Percentiles rank a stretch among this genome's conserved stretches.
Conservation (phyloP, 64 coral and sea anemone genomes). For the Pocillopora damicornis region DNA sequence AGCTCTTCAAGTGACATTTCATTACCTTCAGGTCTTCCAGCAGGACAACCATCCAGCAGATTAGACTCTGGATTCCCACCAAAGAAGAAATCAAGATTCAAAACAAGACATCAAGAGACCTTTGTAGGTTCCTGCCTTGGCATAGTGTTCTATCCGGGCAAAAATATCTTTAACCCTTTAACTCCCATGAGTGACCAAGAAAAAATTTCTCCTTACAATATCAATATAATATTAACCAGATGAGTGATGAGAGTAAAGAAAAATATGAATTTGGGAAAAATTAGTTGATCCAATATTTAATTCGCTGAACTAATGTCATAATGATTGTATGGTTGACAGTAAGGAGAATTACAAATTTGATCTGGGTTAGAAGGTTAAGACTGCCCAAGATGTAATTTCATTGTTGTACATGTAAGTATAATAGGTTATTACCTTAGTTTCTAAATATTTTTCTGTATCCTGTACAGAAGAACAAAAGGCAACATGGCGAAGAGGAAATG, state of each 20-base stretch:
- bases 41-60: neutral
- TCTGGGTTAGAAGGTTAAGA: too few relatives aligned
- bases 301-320: too few relatives aligned
- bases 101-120: conserved; percentile 10
- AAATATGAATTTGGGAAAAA: too few relatives aligned
- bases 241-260: too few relatives aligned
- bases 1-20: neutral
- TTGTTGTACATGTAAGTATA: too few relatives aligned
- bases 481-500: neutral
- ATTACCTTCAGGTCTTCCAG: neutral
- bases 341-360: neutral
- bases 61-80: conserved; percentile 7
- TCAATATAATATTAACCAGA: too few relatives aligned
- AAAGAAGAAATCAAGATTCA: conserved; percentile 52
- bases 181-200: too few relatives aligned
- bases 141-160: neutral
- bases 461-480: neutral
- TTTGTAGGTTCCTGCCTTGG: neutral
- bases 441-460: neutral
- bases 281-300: too few relatives aligned
- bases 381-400: too few relatives aligned
- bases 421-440: too few relatives aligned
- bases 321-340: neutral
- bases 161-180: neutral
- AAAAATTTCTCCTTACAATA: too few relatives aligned